These are phyloP conservation scores for Subacronicta megacephala DNA, from an alignment of 2,888 invertebrate species.

Conservation along the genomic window DNA sequence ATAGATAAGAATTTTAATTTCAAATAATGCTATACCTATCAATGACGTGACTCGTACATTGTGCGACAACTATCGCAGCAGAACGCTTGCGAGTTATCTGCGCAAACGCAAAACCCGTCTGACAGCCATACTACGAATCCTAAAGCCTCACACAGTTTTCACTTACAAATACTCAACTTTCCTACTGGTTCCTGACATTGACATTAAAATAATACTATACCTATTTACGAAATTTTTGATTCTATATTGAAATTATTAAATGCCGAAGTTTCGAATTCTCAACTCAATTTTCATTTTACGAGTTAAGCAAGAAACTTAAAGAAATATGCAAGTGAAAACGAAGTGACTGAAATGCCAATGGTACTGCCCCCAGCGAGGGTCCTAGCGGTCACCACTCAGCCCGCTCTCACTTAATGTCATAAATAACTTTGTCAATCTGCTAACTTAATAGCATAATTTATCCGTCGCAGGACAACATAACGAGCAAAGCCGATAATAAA, in stretches of 20 bases:
- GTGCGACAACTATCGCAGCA: slow-evolving; percentile 69
- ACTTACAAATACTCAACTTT: slow-evolving; percentile 28
- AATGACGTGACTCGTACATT: slow-evolving; percentile 65
- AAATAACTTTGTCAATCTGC: slow-evolving; percentile 90
- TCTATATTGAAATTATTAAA: too few relatives aligned
- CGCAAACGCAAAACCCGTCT: slow-evolving; percentile 67
- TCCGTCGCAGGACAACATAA: slow-evolving; percentile 88
- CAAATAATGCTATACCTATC: slow-evolving; percentile 50
- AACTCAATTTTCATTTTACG: slow-evolving; percentile 24
- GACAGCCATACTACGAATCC: slow-evolving; percentile 43
- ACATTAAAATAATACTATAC: too few relatives aligned
- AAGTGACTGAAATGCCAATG: slow-evolving; percentile 45
- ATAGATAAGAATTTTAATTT: slow-evolving; percentile 31
- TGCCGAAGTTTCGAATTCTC: too few relatives aligned
- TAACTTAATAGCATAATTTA: slow-evolving; percentile 90
- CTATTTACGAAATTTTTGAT: too few relatives aligned
- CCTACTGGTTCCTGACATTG: slow-evolving; percentile 1
- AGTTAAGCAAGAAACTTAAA: slow-evolving; percentile 23
- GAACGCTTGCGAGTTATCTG: slow-evolving; percentile 67
- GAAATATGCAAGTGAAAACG: slow-evolving; percentile 37
- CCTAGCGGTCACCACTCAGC: slow-evolving; percentile 79
- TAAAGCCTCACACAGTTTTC: slow-evolving; percentile 39
- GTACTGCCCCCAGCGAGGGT: slow-evolving; percentile 61
- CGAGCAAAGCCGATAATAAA: slow-evolving; percentile 88
- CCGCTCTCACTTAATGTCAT: slow-evolving; percentile 85